Evolutionary conservation across 2,888 invertebrate species (phyloP).

Genomic region (Torymus tubicola): DNA sequence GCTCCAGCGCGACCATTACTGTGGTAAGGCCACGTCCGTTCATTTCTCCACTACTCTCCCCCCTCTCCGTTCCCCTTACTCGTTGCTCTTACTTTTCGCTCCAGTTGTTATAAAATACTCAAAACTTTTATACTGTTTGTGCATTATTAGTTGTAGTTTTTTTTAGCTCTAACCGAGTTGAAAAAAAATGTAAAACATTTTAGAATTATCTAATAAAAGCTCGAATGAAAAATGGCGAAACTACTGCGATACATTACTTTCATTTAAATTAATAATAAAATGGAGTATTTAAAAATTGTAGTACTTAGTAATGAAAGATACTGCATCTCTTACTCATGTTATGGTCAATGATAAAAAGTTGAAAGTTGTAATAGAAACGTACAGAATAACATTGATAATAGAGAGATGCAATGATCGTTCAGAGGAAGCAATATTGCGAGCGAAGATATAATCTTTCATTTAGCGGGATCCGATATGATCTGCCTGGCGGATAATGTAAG

Average conservation of each 20-base stretch:
- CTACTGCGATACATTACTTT: too few relatives aligned
- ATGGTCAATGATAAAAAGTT: too few relatives aligned
- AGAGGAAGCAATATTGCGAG: constrained; percentile 20
- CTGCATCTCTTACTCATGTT: too few relatives aligned
- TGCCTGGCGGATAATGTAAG: constrained; percentile 22
- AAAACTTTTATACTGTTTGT: too few relatives aligned
- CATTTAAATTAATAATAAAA: too few relatives aligned
- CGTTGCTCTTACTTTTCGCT: neutral
- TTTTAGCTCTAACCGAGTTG: neutral
- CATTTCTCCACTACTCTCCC: too few relatives aligned
- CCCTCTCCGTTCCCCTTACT: too few relatives aligned
- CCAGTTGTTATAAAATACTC: neutral
- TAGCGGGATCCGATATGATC: constrained; percentile 31
- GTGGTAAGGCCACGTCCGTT: constrained; percentile 7
- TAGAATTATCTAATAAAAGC: too few relatives aligned
- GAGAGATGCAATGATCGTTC: constrained; percentile 3
- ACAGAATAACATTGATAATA: constrained; percentile 1
- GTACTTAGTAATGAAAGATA: too few relatives aligned
- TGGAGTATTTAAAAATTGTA: too few relatives aligned
- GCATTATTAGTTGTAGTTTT: neutral
- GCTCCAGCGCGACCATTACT: constrained; percentile 11
- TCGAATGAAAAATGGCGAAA: too few relatives aligned
- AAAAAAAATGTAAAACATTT: neutral
- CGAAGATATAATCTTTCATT: constrained; percentile 43
- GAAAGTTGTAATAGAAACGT: too few relatives aligned